A percentile compares a stretch with the other conserved stretches of the same genome.
Conservation (phyloP, 1,140 invertebrate species). For the Leptinotarsa undecemlineata region DNA sequence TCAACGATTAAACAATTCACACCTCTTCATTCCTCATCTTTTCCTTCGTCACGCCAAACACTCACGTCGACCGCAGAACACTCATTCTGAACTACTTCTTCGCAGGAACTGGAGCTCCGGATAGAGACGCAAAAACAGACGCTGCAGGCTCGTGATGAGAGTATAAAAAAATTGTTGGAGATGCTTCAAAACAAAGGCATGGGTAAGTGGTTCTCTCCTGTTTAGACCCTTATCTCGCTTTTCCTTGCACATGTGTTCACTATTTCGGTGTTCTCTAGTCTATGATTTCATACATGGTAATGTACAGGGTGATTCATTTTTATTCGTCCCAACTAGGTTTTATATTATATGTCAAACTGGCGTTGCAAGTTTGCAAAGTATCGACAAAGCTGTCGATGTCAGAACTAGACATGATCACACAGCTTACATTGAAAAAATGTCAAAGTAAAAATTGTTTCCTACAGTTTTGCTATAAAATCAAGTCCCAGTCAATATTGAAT, state of each 20-base stretch:
- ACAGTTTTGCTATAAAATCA: no score
- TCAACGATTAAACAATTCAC: conserved; percentile 6
- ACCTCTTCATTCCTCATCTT: conserved; percentile 5
- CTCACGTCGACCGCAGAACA: neutral
- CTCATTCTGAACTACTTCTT: conserved; percentile 20
- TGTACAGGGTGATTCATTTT: conserved; percentile 22
- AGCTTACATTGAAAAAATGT: no score
- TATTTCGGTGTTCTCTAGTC: conserved; percentile 16
- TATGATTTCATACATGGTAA: conserved; percentile 17
- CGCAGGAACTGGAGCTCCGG: conserved; percentile 88
- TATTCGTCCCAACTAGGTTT: neutral
- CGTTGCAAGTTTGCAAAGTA: neutral
- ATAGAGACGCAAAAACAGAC: conserved; percentile 99
- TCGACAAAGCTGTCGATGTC: no score
- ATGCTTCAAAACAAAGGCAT: conserved; percentile 97
- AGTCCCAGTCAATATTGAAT: no score
- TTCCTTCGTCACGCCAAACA: neutral
- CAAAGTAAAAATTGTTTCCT: no score
- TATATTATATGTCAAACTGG: neutral
- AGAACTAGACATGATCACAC: no score
- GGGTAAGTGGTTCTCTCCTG: conserved; percentile 67
- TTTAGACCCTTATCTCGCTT: conserved; percentile 22
- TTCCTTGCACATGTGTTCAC: conserved; percentile 26
- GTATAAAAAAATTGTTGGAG: conserved; percentile 97
- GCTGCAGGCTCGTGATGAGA: conserved; percentile 91